These are phyloP conservation scores for Empis livida DNA, from an alignment of 2,888 invertebrate genomes.

Conservation along the genomic window DNA sequence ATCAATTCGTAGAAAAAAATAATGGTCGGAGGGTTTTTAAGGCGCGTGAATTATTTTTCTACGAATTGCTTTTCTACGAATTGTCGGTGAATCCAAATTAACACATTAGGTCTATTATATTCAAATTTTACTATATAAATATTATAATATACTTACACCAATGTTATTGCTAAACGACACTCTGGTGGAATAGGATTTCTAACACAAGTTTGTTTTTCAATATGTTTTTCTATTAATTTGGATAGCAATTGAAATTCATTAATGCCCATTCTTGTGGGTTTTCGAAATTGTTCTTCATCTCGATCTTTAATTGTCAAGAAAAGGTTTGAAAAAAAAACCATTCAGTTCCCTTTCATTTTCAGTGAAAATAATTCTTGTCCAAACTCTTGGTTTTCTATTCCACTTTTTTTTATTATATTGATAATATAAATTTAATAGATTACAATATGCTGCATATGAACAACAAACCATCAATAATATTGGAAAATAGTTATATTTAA, in stretches of 20 bases:
- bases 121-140: neutral
- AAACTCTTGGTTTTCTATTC: neutral
- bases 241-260: neutral
- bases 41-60: too few relatives aligned
- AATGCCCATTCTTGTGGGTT: conserved; percentile 2
- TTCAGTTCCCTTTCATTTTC: neutral
- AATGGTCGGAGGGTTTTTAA: too few relatives aligned
- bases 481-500: too few relatives aligned
- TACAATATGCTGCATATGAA: too few relatives aligned
- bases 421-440: too few relatives aligned
- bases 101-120: neutral
- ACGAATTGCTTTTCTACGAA: too few relatives aligned
- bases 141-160: neutral
- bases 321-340: neutral
- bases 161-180: conserved; percentile 1
- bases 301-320: conserved; percentile 1
- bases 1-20: too few relatives aligned
- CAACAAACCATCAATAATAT: too few relatives aligned
- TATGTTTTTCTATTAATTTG: neutral
- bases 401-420: neutral
- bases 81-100: too few relatives aligned
- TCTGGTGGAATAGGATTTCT: neutral
- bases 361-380: neutral
- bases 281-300: neutral
- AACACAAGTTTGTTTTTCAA: conserved; percentile 1